Percentiles rank a stretch among this genome's conserved stretches.
Evolutionary conservation across 2,797 vertebrate genomes (phyloP).

Genomic region (Dipus sagitta): DNA sequence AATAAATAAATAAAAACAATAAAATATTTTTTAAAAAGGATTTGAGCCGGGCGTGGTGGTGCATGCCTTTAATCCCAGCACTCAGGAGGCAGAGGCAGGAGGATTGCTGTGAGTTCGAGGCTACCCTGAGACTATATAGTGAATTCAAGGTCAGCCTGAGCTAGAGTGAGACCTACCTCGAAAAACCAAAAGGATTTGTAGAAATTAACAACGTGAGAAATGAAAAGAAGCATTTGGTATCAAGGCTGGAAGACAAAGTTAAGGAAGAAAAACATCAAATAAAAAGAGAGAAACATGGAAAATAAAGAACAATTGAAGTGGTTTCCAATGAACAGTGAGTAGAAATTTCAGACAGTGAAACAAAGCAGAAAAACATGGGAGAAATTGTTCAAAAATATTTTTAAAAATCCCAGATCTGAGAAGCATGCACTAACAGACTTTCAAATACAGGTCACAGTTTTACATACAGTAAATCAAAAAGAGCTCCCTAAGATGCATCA

Average conservation of each 20-base stretch:
- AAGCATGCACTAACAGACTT: background rate
- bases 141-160: no score
- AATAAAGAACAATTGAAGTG: background rate
- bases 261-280: background rate
- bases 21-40: no score
- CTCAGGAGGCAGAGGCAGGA: no score
- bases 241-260: constrained; percentile 4
- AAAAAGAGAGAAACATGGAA: background rate
- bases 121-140: no score
- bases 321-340: background rate
- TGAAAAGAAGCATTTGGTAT: constrained; percentile 54
- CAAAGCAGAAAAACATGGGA: background rate
- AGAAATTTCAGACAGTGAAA: constrained; percentile 15
- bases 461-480: background rate
- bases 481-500: background rate
- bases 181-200: no score
- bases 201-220: constrained; percentile 45
- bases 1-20: no score
- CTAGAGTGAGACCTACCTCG: no score
- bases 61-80: no score
- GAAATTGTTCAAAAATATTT: background rate
- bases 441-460: background rate
- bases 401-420: constrained; percentile 22
- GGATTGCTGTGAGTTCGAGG: no score
- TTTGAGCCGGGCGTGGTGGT: no score